Conservation (phyloP, 2,113 vertebrate species). For the Pseudopipra pipra region DNA sequence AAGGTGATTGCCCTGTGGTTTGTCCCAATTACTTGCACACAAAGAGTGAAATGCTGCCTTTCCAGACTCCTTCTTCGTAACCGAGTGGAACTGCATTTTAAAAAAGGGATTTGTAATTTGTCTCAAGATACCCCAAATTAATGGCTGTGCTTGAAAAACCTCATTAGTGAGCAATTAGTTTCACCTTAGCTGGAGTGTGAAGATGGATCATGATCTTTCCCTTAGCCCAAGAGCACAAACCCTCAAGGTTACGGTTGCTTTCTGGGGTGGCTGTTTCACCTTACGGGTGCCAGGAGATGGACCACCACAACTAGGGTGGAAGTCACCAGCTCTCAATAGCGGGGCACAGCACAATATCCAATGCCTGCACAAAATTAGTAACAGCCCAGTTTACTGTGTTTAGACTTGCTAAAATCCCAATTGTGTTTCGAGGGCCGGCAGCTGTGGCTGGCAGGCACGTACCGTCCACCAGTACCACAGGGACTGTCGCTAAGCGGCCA, state of each 20-base stretch:
- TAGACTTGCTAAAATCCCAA: background rate
- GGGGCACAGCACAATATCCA: background rate
- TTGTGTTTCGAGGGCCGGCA: background rate
- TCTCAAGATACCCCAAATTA: background rate
- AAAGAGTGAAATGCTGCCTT: background rate
- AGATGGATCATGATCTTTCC: background rate
- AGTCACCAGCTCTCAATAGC: background rate
- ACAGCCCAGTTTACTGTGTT: background rate
- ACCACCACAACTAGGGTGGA: background rate
- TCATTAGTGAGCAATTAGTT: background rate
- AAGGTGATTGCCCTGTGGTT: background rate
- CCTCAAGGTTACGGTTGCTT: background rate
- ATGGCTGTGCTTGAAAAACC: background rate
- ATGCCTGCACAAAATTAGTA: background rate
- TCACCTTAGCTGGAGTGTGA: background rate
- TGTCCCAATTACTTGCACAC: background rate
- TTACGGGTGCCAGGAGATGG: fast-evolving
- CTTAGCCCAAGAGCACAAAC: background rate
- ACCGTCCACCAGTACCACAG: background rate
- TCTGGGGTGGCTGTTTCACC: background rate
- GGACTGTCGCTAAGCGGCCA: slow-evolving; percentile 7
- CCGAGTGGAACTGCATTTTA: background rate
- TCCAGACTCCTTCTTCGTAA: background rate
- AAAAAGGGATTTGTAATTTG: background rate
- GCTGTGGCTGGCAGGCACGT: slow-evolving; percentile 62